These are phyloP conservation scores for Ceyx margarethae DNA, from an alignment of 2,113 vertebrate genomes.

Conservation along the genomic window DNA sequence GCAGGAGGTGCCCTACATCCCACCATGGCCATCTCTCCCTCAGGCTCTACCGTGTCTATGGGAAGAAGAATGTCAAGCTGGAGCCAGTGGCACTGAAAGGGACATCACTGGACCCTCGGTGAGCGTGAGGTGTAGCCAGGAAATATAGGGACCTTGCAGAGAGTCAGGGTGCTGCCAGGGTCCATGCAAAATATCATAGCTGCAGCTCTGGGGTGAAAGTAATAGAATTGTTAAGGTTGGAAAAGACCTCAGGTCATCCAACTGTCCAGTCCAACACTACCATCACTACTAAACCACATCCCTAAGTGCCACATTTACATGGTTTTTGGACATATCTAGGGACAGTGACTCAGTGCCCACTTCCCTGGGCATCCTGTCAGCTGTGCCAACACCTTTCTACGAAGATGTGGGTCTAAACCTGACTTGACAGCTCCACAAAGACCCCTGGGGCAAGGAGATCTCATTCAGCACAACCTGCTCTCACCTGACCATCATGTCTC, in stretches of 20 bases:
- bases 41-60: conserved; percentile 94
- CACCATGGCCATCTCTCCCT: neutral
- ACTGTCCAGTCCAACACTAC: no score
- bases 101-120: conserved; percentile 91
- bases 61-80: conserved; percentile 92
- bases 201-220: neutral
- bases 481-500: neutral
- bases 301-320: no score
- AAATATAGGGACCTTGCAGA: rapidly evolving
- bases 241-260: no score
- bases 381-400: neutral
- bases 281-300: no score
- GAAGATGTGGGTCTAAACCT: neutral
- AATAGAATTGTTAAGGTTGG: no score
- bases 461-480: rapidly evolving
- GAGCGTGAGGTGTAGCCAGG: neutral
- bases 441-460: neutral
- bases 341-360: no score
- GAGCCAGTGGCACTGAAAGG: conserved; percentile 89
- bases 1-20: neutral
- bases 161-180: neutral
- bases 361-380: neutral
- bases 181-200: neutral
- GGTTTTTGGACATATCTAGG: no score
- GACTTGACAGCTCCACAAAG: neutral